phyloP scores from a whole-genome alignment of 1,140 invertebrate species.

The Ceratitis capitata region DNA sequence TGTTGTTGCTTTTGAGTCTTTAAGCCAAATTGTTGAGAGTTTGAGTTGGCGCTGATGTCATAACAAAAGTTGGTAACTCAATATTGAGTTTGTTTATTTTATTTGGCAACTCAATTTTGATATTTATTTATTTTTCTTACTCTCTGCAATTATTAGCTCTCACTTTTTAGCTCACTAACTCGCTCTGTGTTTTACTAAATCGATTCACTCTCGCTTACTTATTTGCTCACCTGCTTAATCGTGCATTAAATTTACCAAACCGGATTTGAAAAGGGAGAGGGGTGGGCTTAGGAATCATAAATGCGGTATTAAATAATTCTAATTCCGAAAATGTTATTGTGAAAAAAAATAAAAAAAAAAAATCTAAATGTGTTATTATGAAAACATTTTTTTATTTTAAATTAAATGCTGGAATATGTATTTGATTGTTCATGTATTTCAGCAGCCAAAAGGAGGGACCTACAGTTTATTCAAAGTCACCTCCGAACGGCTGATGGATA shows the following conservation, averaged over 20 bases:
- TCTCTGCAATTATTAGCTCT: background rate
- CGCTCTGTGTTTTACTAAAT: background rate
- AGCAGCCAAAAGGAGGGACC: too few relatives aligned
- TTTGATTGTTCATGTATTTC: too few relatives aligned
- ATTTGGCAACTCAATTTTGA: background rate
- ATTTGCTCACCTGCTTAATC: background rate
- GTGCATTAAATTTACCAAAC: background rate
- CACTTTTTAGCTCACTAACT: background rate
- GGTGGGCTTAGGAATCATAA: too few relatives aligned
- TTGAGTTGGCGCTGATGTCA: background rate
- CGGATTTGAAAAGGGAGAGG: background rate
- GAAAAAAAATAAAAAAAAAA: too few relatives aligned
- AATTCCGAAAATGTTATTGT: too few relatives aligned
- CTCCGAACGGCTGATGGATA: too few relatives aligned
- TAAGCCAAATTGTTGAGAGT: background rate
- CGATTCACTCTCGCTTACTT: background rate
- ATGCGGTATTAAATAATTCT: too few relatives aligned
- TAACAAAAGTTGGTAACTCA: background rate
- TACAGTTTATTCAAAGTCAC: too few relatives aligned
- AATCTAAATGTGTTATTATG: too few relatives aligned
- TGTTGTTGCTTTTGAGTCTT: background rate
- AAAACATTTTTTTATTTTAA: too few relatives aligned
- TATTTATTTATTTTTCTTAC: background rate
- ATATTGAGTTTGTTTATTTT: background rate
- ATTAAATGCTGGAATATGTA: too few relatives aligned